phyloP scores from a whole-genome alignment of 2,888 invertebrate genomes.

The Chouioia cunea region DNA sequence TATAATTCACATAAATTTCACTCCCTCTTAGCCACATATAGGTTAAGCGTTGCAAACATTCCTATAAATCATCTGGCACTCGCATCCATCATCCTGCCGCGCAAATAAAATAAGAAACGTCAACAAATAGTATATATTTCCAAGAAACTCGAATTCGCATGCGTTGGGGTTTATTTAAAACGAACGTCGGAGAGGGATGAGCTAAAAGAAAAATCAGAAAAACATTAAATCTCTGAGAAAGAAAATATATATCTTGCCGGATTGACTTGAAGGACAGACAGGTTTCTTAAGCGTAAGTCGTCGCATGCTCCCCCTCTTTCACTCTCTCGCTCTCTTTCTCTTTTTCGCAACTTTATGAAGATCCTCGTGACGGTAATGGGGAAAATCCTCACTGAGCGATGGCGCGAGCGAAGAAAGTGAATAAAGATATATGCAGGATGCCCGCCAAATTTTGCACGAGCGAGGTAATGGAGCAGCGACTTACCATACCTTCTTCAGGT shows the following conservation, averaged over 20 bases:
- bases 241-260: neutral
- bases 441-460: slow-evolving; percentile 37
- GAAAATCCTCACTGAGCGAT: slow-evolving; percentile 54
- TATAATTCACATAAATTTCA: too few relatives aligned
- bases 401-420: slow-evolving; percentile 51
- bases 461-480: slow-evolving; percentile 43
- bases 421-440: slow-evolving; percentile 46
- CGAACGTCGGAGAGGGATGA: neutral
- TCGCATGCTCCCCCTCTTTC: slow-evolving; percentile 15
- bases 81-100: slow-evolving; percentile 1
- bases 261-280: slow-evolving; percentile 38
- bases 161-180: too few relatives aligned
- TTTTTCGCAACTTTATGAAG: slow-evolving; percentile 53
- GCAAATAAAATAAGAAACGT: neutral
- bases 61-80: too few relatives aligned
- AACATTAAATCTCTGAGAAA: slow-evolving; percentile 33
- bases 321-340: slow-evolving; percentile 5
- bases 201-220: neutral
- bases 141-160: neutral
- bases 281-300: slow-evolving; percentile 20
- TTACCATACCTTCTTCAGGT: slow-evolving; percentile 34
- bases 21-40: too few relatives aligned
- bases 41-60: too few relatives aligned
- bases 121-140: neutral
- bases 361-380: slow-evolving; percentile 51